A percentile compares a stretch with the other conserved stretches of the same genome.
phyloP scores from a whole-genome alignment of 2,888 invertebrate species.

The Liopterus haemorrhoidalis region DNA sequence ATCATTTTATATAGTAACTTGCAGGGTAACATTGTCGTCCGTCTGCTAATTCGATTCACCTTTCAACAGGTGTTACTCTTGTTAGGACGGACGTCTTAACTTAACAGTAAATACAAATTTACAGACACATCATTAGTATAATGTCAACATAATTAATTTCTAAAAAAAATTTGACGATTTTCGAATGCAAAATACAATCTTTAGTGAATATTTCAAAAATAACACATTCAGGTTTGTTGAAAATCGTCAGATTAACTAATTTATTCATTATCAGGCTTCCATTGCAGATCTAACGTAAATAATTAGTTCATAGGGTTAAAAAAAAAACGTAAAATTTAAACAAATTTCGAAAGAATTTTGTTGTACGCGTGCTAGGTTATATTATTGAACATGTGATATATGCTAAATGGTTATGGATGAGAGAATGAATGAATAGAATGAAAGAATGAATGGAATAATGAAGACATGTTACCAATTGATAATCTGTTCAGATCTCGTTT shows the following conservation, averaged over 20 bases:
- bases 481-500: slow-evolving; percentile 17
- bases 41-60: not conserved
- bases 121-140: slow-evolving; percentile 45
- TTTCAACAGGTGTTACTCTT: slow-evolving; percentile 11
- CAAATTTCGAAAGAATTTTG: slow-evolving; percentile 13
- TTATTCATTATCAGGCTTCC: slow-evolving; percentile 22
- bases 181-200: no score
- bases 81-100: slow-evolving; percentile 17
- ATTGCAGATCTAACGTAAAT: slow-evolving; percentile 17
- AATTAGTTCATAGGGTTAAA: slow-evolving; percentile 13
- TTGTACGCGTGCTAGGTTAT: slow-evolving; percentile 14
- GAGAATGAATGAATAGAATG: not conserved
- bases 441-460: slow-evolving; percentile 3
- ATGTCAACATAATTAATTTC: slow-evolving; percentile 10
- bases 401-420: not conserved
- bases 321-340: slow-evolving; percentile 13
- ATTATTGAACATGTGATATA: slow-evolving; percentile 22
- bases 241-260: no score
- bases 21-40: slow-evolving; percentile 39
- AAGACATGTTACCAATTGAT: slow-evolving; percentile 17
- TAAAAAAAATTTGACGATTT: slow-evolving; percentile 9
- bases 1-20: slow-evolving; percentile 33
- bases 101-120: slow-evolving; percentile 37
- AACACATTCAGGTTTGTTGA: no score
- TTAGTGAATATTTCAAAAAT: no score